Percentiles rank a stretch among this genome's conserved stretches.
Evolutionary conservation across 2,888 invertebrate species (phyloP).

Genomic region (Antheraea yamamai): DNA sequence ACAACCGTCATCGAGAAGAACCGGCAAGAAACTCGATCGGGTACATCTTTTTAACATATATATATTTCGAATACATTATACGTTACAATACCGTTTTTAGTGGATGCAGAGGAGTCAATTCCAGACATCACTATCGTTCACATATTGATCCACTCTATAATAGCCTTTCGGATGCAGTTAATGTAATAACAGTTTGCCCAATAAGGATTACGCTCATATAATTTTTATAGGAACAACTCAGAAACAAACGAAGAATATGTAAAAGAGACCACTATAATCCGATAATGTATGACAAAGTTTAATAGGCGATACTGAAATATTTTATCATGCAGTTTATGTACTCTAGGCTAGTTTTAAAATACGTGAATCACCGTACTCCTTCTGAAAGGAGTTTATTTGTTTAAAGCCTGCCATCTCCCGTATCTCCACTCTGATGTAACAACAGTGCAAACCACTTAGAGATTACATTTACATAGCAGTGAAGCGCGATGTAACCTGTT

Average conservation of each 20-base stretch:
- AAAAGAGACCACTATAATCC: not conserved
- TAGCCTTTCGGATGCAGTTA: too few relatives aligned
- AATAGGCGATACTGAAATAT: not conserved
- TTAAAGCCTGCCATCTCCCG: not conserved
- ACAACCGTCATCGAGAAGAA: too few relatives aligned
- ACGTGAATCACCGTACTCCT: not conserved
- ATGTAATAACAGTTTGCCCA: too few relatives aligned
- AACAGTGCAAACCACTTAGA: conserved; percentile 13
- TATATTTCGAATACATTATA: too few relatives aligned
- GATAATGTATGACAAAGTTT: not conserved
- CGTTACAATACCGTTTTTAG: too few relatives aligned
- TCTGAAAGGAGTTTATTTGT: not conserved
- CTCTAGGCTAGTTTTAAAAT: not conserved
- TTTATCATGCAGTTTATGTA: not conserved
- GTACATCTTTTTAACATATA: too few relatives aligned
- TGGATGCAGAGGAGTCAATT: too few relatives aligned
- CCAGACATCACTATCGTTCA: too few relatives aligned
- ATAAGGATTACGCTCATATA: not conserved
- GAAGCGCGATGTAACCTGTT: conserved; percentile 2
- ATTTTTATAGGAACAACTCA: not conserved
- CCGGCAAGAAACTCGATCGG: too few relatives aligned
- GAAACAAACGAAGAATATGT: not conserved
- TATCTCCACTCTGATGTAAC: not conserved
- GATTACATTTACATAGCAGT: conserved; percentile 6
- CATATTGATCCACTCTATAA: too few relatives aligned